Conservation (phyloP, 2,797 vertebrate genomes). For the Phoxinus dragarum region DNA sequence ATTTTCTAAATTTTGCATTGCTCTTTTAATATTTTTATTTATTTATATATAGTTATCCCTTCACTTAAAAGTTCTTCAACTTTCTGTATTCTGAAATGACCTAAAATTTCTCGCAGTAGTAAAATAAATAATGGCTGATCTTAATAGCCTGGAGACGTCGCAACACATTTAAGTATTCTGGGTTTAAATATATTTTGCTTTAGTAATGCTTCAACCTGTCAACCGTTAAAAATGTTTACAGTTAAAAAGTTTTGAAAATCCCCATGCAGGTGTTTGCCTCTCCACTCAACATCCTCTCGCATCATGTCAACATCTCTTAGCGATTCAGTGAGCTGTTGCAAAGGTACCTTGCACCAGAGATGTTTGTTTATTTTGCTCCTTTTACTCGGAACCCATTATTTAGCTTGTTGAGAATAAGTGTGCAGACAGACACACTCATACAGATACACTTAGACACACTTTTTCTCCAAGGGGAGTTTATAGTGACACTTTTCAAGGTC, state of each 20-base stretch:
- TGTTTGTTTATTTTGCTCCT: conserved; percentile 42
- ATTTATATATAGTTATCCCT: neutral
- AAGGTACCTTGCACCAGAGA: conserved; percentile 27
- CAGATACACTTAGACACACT: conserved; percentile 4
- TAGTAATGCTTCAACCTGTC: conserved; percentile 28
- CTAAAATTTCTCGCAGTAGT: neutral
- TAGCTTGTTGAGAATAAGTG: conserved; percentile 31
- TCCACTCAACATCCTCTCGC: neutral
- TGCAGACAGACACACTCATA: neutral
- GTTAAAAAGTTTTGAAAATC: conserved; percentile 31
- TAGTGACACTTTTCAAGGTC: neutral
- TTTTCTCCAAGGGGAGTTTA: conserved; percentile 3
- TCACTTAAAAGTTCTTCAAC: conserved; percentile 3
- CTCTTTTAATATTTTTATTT: neutral
- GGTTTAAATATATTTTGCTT: conserved; percentile 25
- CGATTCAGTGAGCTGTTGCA: conserved; percentile 36
- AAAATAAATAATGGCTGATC: neutral
- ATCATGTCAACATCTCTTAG: conserved; percentile 41
- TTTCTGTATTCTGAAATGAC: neutral
- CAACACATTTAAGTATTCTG: conserved; percentile 4
- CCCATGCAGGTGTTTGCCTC: conserved; percentile 25
- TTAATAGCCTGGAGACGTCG: conserved; percentile 19
- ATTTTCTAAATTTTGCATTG: neutral
- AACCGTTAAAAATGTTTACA: conserved; percentile 31
- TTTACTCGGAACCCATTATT: conserved; percentile 29